Evolutionary conservation across 1,140 invertebrate genomes (phyloP).

Genomic region (Hetaerina americana): DNA sequence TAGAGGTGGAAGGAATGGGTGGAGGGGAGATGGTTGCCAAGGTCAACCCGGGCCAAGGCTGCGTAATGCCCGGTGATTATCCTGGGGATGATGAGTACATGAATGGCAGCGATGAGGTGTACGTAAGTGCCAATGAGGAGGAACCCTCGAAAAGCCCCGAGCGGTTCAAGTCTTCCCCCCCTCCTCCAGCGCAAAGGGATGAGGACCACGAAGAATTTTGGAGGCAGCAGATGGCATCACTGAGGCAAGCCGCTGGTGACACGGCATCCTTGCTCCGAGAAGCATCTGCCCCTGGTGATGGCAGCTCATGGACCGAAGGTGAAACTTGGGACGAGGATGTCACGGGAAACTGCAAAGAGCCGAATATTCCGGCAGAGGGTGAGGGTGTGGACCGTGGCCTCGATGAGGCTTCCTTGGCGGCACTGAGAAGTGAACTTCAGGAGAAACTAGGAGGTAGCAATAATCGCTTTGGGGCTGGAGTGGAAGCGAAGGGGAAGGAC

Average conservation of each 20-base stretch:
- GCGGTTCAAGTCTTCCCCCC: neutral
- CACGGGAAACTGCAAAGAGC: too few relatives aligned
- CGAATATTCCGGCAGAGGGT: neutral
- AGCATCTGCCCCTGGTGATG: neutral
- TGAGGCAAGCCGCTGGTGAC: conserved; percentile 11
- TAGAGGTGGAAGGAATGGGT: neutral
- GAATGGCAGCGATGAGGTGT: too few relatives aligned
- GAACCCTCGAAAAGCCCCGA: neutral
- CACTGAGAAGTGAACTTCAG: conserved; percentile 51
- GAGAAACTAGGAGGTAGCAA: conserved; percentile 40
- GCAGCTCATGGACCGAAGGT: neutral
- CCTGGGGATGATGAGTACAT: too few relatives aligned
- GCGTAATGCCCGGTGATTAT: too few relatives aligned
- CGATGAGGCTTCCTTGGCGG: conserved; percentile 54
- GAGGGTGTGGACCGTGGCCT: conserved; percentile 29
- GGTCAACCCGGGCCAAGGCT: too few relatives aligned
- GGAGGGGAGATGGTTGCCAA: too few relatives aligned
- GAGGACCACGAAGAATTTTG: conserved; percentile 13
- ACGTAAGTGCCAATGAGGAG: neutral
- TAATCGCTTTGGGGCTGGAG: conserved; percentile 34
- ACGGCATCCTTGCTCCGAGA: conserved; percentile 9
- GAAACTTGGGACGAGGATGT: neutral
- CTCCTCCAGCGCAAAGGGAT: neutral
- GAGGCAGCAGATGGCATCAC: conserved; percentile 9
- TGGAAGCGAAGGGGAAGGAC: too few relatives aligned